Base-by-base conservation (phyloP, 2,888 invertebrate species). In the Trileptium ribeirensis region DNA sequence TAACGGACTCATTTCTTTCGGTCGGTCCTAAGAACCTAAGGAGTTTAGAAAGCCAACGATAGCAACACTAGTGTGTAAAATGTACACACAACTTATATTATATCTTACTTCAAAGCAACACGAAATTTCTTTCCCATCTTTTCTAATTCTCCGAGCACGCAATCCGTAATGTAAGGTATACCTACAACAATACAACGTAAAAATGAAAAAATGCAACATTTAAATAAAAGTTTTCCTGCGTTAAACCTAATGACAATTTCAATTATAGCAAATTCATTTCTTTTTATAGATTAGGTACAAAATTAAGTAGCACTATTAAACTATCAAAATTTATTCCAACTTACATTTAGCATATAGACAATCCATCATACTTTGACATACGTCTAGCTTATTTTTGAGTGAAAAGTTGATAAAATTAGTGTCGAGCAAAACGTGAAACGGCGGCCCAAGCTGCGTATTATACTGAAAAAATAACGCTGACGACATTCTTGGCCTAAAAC, bases 331-430 rank as follows among this genome's bases (percentile, higher is more conserved):
- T n/a, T n/a, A n/a, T n/a, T n/a, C n/a, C n/a, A n/a, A n/a, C 90
- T 89, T 87, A 92, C 92, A 92, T 90, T 99, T 99, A 0, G 98
- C 99, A 90, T 97, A 97, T 2, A 99, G 91, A 89, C 98, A 99
- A 87, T 99, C 97, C 97, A 98, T 98, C 95, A 99, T 96, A 84
- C 94, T 94, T 87, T 96, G 94, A 81, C 97, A 92, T 67, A 99
- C 94, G 88, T 99, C 99, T 84, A 99, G 90, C 90, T 98, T 97
- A 88, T 96, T 96, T 89, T 97, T 96, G 67, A 99, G 96, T 2
- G 97, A 95, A 88, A 99, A 98, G 88, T 99, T 99, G 8, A 99
- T 93, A 87, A 99, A 99, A 90, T 99, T 99, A 0, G 99, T 99
- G 88, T 99, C 99, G 1, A 97, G 89, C 29, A 99, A 91, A 67